Percentiles rank a stretch among this genome's conserved stretches.
phyloP scores from a whole-genome alignment of 2,113 vertebrate genomes.

The Mustela lutreola region DNA sequence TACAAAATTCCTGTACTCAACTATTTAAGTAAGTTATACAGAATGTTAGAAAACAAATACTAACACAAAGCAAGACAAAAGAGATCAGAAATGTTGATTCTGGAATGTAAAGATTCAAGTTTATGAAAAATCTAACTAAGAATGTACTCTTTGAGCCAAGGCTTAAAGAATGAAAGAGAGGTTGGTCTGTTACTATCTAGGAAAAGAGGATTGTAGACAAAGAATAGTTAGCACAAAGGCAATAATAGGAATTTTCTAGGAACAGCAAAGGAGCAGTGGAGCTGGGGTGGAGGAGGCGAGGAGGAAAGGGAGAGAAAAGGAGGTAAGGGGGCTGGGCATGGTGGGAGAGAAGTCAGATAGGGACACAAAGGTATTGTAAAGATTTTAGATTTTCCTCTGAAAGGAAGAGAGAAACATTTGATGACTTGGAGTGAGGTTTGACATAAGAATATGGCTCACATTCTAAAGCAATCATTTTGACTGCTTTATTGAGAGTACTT shows the following conservation, averaged over 20 bases:
- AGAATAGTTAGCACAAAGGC: background rate
- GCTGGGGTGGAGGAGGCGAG: background rate
- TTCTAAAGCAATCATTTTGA: background rate
- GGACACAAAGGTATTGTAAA: rapidly evolving
- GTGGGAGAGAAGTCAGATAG: no score
- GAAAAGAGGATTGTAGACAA: background rate
- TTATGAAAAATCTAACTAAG: background rate
- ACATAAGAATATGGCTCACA: background rate
- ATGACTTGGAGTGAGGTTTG: background rate
- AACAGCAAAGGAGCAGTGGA: background rate
- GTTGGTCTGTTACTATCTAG: background rate
- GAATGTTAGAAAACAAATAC: background rate
- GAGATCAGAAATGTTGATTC: background rate
- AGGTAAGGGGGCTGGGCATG: background rate
- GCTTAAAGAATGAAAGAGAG: background rate
- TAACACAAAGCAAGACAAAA: background rate
- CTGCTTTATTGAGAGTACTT: background rate
- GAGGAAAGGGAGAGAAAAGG: background rate
- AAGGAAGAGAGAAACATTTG: background rate
- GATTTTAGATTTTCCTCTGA: background rate
- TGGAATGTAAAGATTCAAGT: background rate
- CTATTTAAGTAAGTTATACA: background rate
- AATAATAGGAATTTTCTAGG: background rate
- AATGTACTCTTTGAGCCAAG: background rate
- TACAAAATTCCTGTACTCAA: background rate